phyloP scores from a whole-genome alignment of 2,888 invertebrate genomes.

The Hymenopus coronatus region DNA sequence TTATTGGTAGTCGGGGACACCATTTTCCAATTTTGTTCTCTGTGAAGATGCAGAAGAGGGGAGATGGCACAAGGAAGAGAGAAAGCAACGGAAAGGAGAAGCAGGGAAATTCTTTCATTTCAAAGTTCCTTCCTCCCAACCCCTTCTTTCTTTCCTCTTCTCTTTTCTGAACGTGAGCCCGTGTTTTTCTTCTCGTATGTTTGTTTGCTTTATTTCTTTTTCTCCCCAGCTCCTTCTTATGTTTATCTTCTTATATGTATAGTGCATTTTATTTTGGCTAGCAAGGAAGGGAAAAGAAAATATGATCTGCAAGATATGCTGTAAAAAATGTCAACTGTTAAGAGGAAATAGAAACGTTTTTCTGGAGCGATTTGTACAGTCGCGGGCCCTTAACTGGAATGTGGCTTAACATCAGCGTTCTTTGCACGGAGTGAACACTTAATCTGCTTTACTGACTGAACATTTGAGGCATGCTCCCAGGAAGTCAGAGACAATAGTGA shows the following conservation, averaged over 20 bases:
- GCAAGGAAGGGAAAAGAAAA: background rate
- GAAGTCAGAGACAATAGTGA: no score
- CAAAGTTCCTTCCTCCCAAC: background rate
- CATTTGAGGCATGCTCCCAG: no score
- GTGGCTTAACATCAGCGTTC: background rate
- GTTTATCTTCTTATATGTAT: background rate
- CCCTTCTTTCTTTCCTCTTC: background rate
- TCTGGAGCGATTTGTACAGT: background rate
- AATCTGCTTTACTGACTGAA: background rate
- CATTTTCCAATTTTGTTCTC: constrained; percentile 19
- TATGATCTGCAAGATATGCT: background rate
- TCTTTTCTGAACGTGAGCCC: background rate
- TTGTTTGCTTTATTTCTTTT: constrained; percentile 9
- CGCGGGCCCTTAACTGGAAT: background rate
- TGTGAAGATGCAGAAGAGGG: background rate
- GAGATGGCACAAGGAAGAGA: background rate
- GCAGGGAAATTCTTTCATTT: background rate
- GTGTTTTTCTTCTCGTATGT: background rate
- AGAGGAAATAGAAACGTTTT: background rate
- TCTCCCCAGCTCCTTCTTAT: background rate
- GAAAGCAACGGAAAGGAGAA: background rate
- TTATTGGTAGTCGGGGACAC: constrained; percentile 21
- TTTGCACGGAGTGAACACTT: background rate
- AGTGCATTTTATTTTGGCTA: background rate
- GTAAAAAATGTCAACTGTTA: background rate